Base-by-base conservation (phyloP, 53 echinoderm and acorn worm species). In the Apostichopus leukothele region DNA sequence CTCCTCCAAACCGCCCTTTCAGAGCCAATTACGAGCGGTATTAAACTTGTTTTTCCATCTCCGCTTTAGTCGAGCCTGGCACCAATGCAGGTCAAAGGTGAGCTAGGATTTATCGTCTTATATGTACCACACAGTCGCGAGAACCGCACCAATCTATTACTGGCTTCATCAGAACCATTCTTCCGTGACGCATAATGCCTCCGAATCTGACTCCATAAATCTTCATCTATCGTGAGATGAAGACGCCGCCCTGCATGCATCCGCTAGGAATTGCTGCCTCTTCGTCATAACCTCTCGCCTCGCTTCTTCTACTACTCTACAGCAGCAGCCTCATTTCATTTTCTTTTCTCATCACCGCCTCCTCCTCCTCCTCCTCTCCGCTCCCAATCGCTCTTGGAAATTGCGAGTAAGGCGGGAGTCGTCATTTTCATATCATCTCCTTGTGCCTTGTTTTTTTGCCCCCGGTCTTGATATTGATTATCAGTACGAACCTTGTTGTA, bases 21-120 rank as follows among this genome's bases (percentile, higher is more conserved):
- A 85, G 67, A 63, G 50, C 85, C 85, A 85, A 85, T 85, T 85
- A 85, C 57, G 39, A 63, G 22, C 66, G 85, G 67, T 85, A 85
- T 85, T 85, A 85, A 85, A 85, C 85, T 85, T 85, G 85, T 85
- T 85, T 85, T 85, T 85, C 85, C 50, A 85, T 85, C 61, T 85
- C 55, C 59, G 59, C 25, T 52, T 25, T 7, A 84, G 85, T 50
- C 66, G 39, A 25, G 66, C 67, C 50, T 85, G 85, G 85, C 85
- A 85, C 85, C 85, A 67, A 85, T 85, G 85, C 85, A 50, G 85
- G 85, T 85, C 85, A 85, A 85, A 85, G 85, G 85, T 85, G 85
- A 66, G 18, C 16, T 18, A 14, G 50, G 18, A 85, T 85, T 85
- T 85, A 85, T 85, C 60, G 52, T 18, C 50, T 14, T 8, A 20